Evolutionary conservation across 2,113 vertebrate species (phyloP), one percentile per base, ranked within the genome.

Genomic region (Daboia siamensis): DNA sequence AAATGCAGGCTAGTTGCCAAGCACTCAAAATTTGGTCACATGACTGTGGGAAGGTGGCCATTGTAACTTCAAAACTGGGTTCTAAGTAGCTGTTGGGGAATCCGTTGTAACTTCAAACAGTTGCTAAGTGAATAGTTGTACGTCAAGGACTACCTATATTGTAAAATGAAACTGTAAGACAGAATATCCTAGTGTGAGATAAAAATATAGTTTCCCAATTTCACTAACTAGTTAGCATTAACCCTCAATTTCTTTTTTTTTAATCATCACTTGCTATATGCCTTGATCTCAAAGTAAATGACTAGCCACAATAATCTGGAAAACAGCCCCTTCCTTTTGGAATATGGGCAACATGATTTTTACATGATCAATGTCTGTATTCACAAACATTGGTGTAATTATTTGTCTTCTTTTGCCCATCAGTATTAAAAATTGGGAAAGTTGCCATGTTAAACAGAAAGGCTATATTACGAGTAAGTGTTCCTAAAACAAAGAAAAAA

Each of bases 341-440:
- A 93, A 9, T 33, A 94, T 0, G 11, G 90, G 93, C 92, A 59
- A 0, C 0, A 69, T 91, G 86, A 20, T 94, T 86, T 80, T 93
- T 93, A 92, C n/a, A 91, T 90, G 44, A 48, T 9, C 9, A 48
- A 2, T 17, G 39, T n/a, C 39, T 88, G 88, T 93, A 92, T 29
- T 39, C 90, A 92, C 21, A 93, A 3, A n/a, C 0, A 91, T 2
- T 93, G 64, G 46, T 93, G 4, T 93, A 92, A 90, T 0, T 4
- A 56, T 17, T 90, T 91, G 87, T 52, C n/a, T 87, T 55, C 61
- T 90, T 11, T 52, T 44, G 92, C 0, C 0, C 91, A 54, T 87
- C 10, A 92, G 15, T 24, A 88, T 24, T 93, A 33, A 88, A 88
- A 86, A 93, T 74, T 3, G 1, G 88, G 51, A 21, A 0, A 0